A percentile compares a stretch with the other conserved stretches of the same genome.
Evolutionary conservation across 2,888 invertebrate species (phyloP).

Genomic region (Chromoteleia sp.): DNA sequence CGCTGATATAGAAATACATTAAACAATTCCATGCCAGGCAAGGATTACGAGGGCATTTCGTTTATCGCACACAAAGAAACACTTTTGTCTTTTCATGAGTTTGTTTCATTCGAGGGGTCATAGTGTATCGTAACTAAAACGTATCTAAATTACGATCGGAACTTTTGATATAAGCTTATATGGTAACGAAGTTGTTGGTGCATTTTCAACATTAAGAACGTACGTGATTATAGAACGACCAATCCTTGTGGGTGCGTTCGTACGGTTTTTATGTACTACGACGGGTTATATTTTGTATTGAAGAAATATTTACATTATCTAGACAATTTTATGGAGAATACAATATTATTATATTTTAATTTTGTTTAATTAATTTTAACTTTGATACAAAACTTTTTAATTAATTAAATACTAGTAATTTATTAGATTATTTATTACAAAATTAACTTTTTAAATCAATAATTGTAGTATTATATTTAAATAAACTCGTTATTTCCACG

Average conservation of each 20-base stretch:
- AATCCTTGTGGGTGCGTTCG: slow-evolving; percentile 79
- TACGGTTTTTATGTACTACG: slow-evolving; percentile 33
- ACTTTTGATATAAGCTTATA: slow-evolving; percentile 82
- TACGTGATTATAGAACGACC: slow-evolving; percentile 81
- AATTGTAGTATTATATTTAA: too few relatives aligned
- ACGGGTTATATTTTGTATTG: too few relatives aligned
- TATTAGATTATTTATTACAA: too few relatives aligned
- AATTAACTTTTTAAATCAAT: too few relatives aligned
- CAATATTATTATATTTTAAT: too few relatives aligned
- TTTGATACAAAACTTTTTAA: too few relatives aligned
- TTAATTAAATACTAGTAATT: too few relatives aligned
- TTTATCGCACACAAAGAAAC: slow-evolving; percentile 57
- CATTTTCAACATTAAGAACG: slow-evolving; percentile 82
- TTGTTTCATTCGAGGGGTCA: slow-evolving; percentile 76
- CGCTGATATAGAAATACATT: slow-evolving; percentile 28
- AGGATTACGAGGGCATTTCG: slow-evolving; percentile 41
- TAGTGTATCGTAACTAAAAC: slow-evolving; percentile 73
- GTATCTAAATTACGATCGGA: slow-evolving; percentile 82
- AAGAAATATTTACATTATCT: too few relatives aligned
- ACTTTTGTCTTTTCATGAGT: slow-evolving; percentile 79
- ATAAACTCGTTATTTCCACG: too few relatives aligned
- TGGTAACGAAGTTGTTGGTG: slow-evolving; percentile 81
- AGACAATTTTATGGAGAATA: too few relatives aligned
- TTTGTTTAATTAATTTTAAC: too few relatives aligned
- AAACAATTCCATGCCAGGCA: slow-evolving; percentile 4